phyloP scores from a whole-genome alignment of 2,797 vertebrate genomes.

The Falco novaeseelandiae region DNA sequence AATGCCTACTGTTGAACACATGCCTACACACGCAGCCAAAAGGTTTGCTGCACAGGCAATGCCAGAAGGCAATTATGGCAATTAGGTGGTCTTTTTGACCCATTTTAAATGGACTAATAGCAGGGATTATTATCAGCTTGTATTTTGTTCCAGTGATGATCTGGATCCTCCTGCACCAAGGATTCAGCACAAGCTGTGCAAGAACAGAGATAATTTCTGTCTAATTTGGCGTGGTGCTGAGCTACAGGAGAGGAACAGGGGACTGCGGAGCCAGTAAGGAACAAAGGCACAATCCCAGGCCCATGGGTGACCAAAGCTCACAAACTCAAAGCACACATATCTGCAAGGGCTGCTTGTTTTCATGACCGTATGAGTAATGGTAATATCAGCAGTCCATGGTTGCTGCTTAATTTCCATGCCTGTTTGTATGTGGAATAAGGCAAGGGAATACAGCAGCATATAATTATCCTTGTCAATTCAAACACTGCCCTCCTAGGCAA shows the following conservation, averaged over 20 bases:
- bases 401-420: not conserved
- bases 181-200: slow-evolving; percentile 7
- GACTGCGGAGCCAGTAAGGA: not conserved
- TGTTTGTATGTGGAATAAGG: not conserved
- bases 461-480: not conserved
- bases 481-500: not conserved
- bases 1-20: not conserved
- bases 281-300: not conserved
- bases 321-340: not conserved
- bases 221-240: not conserved
- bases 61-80: slow-evolving; percentile 33
- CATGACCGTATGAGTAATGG: not conserved
- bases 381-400: not conserved
- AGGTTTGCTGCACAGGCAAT: not conserved
- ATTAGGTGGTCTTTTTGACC: slow-evolving; percentile 28
- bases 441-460: not conserved
- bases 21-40: not conserved
- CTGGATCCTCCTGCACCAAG: not conserved
- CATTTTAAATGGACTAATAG: slow-evolving; percentile 1
- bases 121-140: not conserved
- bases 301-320: not conserved
- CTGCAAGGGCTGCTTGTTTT: not conserved
- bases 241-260: not conserved
- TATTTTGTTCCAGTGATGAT: not conserved
- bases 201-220: not conserved